phyloP scores from a whole-genome alignment of 1,140 invertebrate species.

The Bombus huntii region DNA sequence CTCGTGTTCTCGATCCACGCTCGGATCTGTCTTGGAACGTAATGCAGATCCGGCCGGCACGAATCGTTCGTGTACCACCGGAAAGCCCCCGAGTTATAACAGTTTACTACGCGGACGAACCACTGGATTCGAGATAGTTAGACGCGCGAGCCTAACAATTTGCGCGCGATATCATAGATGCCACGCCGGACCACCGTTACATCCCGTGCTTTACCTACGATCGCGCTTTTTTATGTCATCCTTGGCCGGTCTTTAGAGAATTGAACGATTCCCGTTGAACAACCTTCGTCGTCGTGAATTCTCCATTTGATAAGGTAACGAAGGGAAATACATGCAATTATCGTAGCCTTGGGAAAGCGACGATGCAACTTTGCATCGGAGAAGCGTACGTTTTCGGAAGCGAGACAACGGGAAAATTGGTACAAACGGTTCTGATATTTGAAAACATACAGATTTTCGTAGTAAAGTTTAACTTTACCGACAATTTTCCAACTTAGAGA shows the following conservation, averaged over 20 bases:
- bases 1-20: conserved; percentile 9
- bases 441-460: no score
- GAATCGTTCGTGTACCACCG: conserved; percentile 23
- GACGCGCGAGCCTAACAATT: conserved; percentile 17
- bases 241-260: not conserved
- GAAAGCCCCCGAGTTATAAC: conserved; percentile 52
- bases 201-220: conserved; percentile 8
- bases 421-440: no score
- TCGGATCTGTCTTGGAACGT: conserved; percentile 33
- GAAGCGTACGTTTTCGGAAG: no score
- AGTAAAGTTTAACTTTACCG: no score
- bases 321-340: no score
- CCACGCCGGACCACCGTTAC: conserved; percentile 24
- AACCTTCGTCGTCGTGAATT: no score
- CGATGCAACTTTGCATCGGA: no score
- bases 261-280: no score
- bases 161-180: conserved; percentile 7
- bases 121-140: conserved; percentile 30
- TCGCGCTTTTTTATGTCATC: not conserved
- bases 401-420: no score
- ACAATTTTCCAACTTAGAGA: no score
- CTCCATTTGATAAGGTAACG: no score
- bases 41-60: conserved; percentile 6
- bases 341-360: no score
- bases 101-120: conserved; percentile 29